Conservation (phyloP, 2,888 invertebrate genomes). For the Stenurella melanura region DNA sequence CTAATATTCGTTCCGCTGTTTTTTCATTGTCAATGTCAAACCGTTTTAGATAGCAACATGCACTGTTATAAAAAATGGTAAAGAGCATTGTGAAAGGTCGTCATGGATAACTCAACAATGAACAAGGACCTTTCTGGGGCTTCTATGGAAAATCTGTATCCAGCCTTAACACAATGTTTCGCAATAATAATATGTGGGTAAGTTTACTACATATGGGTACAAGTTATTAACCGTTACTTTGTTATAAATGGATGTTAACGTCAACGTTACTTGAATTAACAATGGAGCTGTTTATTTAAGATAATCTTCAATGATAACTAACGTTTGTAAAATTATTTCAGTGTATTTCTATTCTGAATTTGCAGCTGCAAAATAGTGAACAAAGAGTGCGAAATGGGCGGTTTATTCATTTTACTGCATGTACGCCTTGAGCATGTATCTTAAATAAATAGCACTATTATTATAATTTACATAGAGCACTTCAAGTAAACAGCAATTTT, state of each 20-base stretch:
- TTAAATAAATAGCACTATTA: no score
- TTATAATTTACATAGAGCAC: background rate
- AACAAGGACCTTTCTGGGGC: conserved; percentile 60
- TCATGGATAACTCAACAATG: conserved; percentile 41
- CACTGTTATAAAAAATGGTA: background rate
- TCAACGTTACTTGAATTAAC: no score
- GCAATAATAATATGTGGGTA: conserved; percentile 93
- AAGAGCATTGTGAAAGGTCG: background rate
- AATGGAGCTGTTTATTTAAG: background rate
- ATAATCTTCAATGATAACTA: background rate
- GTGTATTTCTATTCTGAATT: no score
- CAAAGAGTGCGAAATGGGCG: no score
- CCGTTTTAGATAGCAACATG: background rate
- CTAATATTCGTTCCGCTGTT: background rate
- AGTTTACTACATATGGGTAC: conserved; percentile 66
- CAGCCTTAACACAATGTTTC: conserved; percentile 94
- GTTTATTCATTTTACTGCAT: no score
- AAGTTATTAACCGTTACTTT: no score
- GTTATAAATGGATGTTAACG: no score
- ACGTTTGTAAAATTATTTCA: no score
- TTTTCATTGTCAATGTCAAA: background rate
- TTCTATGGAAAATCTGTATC: conserved; percentile 88
- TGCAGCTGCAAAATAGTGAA: no score
- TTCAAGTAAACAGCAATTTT: background rate
- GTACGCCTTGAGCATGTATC: no score